These are phyloP conservation scores for Dilophus febrilis DNA, from an alignment of 2,888 invertebrate genomes.

Conservation along the genomic window DNA sequence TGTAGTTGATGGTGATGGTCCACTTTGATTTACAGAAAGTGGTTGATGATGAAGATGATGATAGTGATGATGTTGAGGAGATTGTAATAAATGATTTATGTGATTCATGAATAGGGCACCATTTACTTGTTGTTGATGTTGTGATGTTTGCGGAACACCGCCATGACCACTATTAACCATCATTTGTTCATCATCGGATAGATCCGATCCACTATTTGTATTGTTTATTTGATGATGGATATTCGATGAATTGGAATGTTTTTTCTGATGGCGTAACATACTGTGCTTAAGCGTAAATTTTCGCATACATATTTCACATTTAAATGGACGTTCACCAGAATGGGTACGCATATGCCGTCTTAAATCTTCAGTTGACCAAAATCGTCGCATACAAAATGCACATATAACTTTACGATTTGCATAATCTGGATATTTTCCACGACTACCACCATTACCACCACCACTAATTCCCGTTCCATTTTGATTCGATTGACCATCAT, in stretches of 20 bases:
- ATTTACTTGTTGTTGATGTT: too few relatives aligned
- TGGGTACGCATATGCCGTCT: conserved; percentile 89
- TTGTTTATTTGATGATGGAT: conserved; percentile 9
- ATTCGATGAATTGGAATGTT: conserved; percentile 43
- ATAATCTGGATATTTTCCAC: conserved; percentile 72
- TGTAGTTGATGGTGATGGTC: neutral
- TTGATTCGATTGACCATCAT: conserved; percentile 46
- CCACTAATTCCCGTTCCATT: conserved; percentile 39
- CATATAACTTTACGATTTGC: conserved; percentile 78
- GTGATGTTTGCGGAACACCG: conserved; percentile 12
- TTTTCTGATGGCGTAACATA: conserved; percentile 84
- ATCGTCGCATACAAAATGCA: conserved; percentile 81
- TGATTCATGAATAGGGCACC: too few relatives aligned
- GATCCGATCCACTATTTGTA: conserved; percentile 25
- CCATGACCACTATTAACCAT: too few relatives aligned
- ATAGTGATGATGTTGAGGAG: too few relatives aligned
- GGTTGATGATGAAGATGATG: too few relatives aligned
- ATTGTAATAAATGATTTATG: too few relatives aligned
- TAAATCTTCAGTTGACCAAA: conserved; percentile 89
- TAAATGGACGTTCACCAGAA: conserved; percentile 80
- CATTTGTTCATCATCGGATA: conserved; percentile 28
- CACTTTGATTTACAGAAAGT: too few relatives aligned
- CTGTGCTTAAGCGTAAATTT: conserved; percentile 87
- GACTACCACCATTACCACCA: too few relatives aligned
- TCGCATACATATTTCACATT: conserved; percentile 74